Conservation (phyloP, 2,113 vertebrate genomes). For the Macroglossus sobrinus region DNA sequence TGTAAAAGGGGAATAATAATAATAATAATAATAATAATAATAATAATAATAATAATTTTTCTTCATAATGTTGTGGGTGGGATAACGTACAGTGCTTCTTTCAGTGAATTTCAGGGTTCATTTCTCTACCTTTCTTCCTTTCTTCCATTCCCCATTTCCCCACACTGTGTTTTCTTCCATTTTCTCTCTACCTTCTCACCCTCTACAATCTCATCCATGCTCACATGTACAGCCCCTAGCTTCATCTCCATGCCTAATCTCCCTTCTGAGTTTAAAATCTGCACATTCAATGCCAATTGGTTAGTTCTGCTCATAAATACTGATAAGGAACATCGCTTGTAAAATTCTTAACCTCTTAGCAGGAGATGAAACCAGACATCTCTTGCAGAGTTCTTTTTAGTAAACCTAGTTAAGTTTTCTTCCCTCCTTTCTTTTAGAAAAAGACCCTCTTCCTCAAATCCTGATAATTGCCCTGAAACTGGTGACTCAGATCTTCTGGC, state of each 20-base stretch:
- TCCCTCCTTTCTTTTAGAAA: too few relatives aligned
- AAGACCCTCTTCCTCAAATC: too few relatives aligned
- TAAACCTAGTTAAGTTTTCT: too few relatives aligned
- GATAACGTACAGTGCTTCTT: neutral
- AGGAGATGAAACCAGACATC: too few relatives aligned
- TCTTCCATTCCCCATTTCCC: rapidly evolving
- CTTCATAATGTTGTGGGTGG: neutral
- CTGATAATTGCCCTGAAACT: too few relatives aligned
- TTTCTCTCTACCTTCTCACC: neutral
- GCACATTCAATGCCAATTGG: neutral
- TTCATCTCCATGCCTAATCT: neutral
- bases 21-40: too few relatives aligned
- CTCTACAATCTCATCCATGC: neutral
- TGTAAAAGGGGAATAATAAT: neutral
- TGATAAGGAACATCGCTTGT: too few relatives aligned
- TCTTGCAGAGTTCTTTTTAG: too few relatives aligned
- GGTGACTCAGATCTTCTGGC: too few relatives aligned
- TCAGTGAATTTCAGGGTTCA: neutral
- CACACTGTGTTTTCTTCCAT: neutral
- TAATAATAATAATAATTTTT: neutral
- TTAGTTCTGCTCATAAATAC: neutral
- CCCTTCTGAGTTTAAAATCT: neutral
- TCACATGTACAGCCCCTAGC: neutral
- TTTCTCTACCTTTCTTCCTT: too few relatives aligned
- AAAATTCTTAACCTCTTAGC: too few relatives aligned